phyloP scores from a whole-genome alignment of 1,140 invertebrate genomes.

The Heliconius hermathena region DNA sequence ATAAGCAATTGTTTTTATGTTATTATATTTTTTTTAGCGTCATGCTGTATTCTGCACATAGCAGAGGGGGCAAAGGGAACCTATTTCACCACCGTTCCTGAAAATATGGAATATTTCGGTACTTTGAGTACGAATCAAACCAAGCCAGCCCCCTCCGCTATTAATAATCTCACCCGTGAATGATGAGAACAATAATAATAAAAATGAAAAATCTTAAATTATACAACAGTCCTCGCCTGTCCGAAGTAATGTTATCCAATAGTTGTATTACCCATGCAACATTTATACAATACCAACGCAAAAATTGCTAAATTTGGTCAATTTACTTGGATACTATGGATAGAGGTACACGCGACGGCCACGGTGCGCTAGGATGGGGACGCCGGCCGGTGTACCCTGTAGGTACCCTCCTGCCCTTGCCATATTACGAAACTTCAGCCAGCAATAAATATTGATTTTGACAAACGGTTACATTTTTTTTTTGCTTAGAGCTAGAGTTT shows the following conservation, averaged over 20 bases:
- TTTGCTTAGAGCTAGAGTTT: background rate
- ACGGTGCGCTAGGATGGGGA: background rate
- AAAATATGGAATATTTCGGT: no score
- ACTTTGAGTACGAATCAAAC: no score
- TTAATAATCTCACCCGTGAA: no score
- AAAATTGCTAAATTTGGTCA: background rate
- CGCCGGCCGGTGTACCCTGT: background rate
- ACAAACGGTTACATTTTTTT: background rate
- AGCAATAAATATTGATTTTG: constrained; percentile 1
- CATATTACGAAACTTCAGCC: background rate
- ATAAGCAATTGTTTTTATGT: no score
- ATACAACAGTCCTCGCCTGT: background rate
- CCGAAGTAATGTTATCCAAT: background rate
- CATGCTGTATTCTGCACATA: no score
- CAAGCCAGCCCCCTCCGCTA: no score
- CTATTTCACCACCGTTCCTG: no score
- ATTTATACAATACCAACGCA: background rate
- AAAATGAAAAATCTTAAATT: no score
- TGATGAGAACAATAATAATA: no score
- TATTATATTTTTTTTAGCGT: no score
- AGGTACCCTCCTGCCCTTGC: background rate
- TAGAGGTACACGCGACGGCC: background rate
- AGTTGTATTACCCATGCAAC: background rate
- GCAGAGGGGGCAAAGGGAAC: no score
- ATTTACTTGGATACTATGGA: background rate